Evolutionary conservation across 2,113 vertebrate genomes (phyloP), one percentile per base, ranked within the genome.

Genomic region (Phalacrocorax aristotelis): DNA sequence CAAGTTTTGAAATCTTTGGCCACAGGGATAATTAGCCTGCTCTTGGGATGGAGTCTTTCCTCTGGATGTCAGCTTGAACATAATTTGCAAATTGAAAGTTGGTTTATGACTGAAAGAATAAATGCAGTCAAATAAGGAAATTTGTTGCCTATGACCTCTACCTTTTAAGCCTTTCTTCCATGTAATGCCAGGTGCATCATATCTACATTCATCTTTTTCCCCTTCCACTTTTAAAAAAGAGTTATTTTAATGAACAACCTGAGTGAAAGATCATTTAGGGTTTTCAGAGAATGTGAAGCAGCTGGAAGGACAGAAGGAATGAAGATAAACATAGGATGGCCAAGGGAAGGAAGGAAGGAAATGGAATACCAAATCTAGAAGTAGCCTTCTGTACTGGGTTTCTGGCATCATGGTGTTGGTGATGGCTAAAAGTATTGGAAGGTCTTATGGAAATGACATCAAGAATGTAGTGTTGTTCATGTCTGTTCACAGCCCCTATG

Each of bases 81-180:
- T 84, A 95, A 98, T 94, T 97, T 93, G 71, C 57, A 93, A 91
- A 93, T 34, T 71, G 81, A 93, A 97, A 87, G 55, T 84, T 93
- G 52, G 26, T 95, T 48, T 68, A 61, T 87, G 74, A 74, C 51
- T 93, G 46, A 66, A 95, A 61, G 48, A 51, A 51, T 46, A 61
- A 83, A 58, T 52, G 87, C 36, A 86, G 76, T 85, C 65, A 93
- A 95, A 86, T 82, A 93, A 95, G 89, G 15, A 95, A 89, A 92
- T 93, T 71, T 87, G 55, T 30, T 92, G 66, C 54, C 42, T 90
- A 42, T 91, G 51, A 87, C 61, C 89, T 83, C 75, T 93, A 58
- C 23, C 38, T 46, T 87, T 77, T 42, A 68, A 83, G 51, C 84
- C 94, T 76, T 87, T 86, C 94, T 76, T 87, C 12, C 15, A 20